These are phyloP conservation scores for Xenopus petersii DNA, from an alignment of 2,797 vertebrate genomes.

Conservation along the genomic window DNA sequence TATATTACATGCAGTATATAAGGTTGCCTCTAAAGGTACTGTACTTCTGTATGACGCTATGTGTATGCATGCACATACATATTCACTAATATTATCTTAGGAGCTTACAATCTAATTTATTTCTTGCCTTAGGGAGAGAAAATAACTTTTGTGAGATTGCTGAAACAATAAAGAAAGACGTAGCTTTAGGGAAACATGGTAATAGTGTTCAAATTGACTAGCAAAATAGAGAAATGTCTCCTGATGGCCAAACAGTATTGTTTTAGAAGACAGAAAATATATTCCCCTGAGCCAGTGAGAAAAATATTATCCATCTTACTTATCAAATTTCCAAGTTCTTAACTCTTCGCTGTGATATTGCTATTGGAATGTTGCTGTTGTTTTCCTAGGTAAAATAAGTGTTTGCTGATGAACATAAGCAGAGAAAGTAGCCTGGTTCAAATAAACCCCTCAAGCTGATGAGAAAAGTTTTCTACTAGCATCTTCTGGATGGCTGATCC, in stretches of 20 bases:
- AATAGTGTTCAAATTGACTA: slow-evolving; percentile 34
- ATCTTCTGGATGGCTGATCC: too few species aligned
- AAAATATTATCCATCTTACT: slow-evolving; percentile 16
- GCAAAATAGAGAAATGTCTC: slow-evolving; percentile 24
- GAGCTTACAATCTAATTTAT: slow-evolving; percentile 29
- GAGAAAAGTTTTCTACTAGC: too few species aligned
- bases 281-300: not conserved
- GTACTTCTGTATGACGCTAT: not conserved
- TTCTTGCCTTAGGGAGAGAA: slow-evolving; percentile 15
- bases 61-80: slow-evolving; percentile 2
- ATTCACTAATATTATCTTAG: slow-evolving; percentile 15
- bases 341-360: too few species aligned
- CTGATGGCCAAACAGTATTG: slow-evolving; percentile 15
- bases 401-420: too few species aligned
- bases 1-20: slow-evolving; percentile 2
- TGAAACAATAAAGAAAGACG: slow-evolving; percentile 15
- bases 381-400: too few species aligned
- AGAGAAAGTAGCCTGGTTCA: too few species aligned
- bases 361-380: too few species aligned
- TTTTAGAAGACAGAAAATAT: slow-evolving; percentile 19
- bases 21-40: not conserved
- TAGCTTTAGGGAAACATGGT: slow-evolving; percentile 34
- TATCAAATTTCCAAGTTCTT: not conserved
- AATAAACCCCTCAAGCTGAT: too few species aligned
- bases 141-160: slow-evolving; percentile 18